Evolutionary conservation across 2,888 invertebrate species (phyloP).

Genomic region (Argyresthia albistria): DNA sequence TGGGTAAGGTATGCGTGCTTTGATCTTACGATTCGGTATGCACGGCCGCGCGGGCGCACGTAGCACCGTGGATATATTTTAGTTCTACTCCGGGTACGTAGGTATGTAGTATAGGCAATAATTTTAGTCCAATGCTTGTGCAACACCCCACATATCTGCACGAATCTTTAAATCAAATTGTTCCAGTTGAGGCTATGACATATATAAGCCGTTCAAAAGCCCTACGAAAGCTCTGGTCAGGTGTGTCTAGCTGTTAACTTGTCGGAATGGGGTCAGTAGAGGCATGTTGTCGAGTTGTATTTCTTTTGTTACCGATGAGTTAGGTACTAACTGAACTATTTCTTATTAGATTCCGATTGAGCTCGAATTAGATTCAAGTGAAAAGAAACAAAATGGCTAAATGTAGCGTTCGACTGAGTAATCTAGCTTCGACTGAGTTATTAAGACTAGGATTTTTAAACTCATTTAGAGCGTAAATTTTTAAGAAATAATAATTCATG

Average conservation of each 20-base stretch:
- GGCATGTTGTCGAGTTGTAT: too few relatives aligned
- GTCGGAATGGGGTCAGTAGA: too few relatives aligned
- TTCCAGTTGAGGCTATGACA: not conserved
- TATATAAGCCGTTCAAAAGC: too few relatives aligned
- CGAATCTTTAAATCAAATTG: not conserved
- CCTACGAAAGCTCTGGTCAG: too few relatives aligned
- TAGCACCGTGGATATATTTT: constrained; percentile 58
- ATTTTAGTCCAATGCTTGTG: constrained; percentile 64
- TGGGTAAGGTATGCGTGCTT: constrained; percentile 70
- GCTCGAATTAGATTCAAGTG: not conserved
- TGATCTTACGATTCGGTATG: constrained; percentile 72
- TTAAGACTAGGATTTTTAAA: too few relatives aligned
- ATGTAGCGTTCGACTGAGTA: not conserved
- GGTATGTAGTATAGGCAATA: constrained; percentile 49
- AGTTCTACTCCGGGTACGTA: constrained; percentile 36
- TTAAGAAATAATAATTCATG: too few relatives aligned
- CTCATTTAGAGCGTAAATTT: too few relatives aligned
- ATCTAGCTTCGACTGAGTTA: too few relatives aligned
- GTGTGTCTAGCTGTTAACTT: too few relatives aligned
- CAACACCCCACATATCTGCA: constrained; percentile 35
- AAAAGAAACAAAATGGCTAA: not conserved
- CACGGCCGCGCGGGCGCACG: constrained; percentile 64
- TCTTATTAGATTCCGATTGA: too few relatives aligned
- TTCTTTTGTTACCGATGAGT: too few relatives aligned
- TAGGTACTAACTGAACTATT: too few relatives aligned